These are phyloP conservation scores for Dendrolimus punctatus DNA, from an alignment of 1,140 invertebrate genomes.

Conservation along the genomic window DNA sequence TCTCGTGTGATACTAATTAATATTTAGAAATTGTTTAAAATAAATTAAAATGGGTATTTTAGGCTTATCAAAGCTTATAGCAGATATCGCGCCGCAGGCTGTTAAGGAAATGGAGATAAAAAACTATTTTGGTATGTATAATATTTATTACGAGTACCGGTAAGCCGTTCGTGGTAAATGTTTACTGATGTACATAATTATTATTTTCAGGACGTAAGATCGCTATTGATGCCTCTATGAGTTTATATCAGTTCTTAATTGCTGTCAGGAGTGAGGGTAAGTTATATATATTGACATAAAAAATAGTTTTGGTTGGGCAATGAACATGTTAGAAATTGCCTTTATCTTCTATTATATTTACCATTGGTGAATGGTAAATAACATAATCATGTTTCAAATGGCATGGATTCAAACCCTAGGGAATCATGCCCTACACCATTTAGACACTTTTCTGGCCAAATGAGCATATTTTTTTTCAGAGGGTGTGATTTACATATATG, in stretches of 20 bases:
- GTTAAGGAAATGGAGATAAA: slow-evolving; percentile 98
- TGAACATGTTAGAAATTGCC: too few species aligned
- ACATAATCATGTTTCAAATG: too few species aligned
- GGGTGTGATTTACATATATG: too few species aligned
- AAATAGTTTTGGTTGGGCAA: too few species aligned
- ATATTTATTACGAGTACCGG: not conserved
- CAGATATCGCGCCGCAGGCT: slow-evolving; percentile 91
- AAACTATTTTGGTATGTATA: slow-evolving; percentile 94
- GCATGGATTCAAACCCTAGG: too few species aligned
- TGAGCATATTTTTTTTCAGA: too few species aligned
- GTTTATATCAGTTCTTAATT: slow-evolving; percentile 99
- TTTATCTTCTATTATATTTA: too few species aligned
- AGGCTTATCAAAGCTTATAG: slow-evolving; percentile 95
- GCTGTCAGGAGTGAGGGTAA: slow-evolving; percentile 93
- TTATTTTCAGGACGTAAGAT: slow-evolving; percentile 90
- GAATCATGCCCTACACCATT: too few species aligned
- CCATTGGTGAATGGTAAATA: too few species aligned
- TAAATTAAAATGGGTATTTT: slow-evolving; percentile 93
- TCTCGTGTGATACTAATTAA: not conserved
- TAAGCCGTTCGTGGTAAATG: not conserved
- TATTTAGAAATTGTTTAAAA: slow-evolving; percentile 2
- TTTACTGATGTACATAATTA: slow-evolving; percentile 4
- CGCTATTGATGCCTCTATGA: slow-evolving; percentile 99
- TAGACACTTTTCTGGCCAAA: too few species aligned
- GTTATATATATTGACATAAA: not conserved